Base-by-base conservation (phyloP, 2,888 invertebrate species). In the Elysia crispata region DNA sequence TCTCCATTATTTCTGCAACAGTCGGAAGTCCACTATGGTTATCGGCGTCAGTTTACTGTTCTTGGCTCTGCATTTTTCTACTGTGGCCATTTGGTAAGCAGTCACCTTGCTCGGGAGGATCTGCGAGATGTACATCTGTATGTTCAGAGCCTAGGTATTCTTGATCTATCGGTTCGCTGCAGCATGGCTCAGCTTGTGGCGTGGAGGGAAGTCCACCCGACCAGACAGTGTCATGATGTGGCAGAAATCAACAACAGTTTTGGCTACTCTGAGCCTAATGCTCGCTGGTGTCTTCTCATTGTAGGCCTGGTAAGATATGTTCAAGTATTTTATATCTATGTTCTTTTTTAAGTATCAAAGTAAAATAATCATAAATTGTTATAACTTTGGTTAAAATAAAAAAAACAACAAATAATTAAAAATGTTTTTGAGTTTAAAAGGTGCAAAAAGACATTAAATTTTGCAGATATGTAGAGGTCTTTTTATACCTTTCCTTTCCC, bases 61-160 rank as follows among this genome's bases (percentile, higher is more conserved):
- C 92, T 95, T 82, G 95, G 95, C 30, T 86, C 89, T 11, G 86
- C 87, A 81, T 75, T 90, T 30, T 89, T 90, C 82, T 89, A 90
- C 83, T 90, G 94, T 86, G 95, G 95, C 25, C 95, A 95, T 90
- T 92, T 97, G 82, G 91, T 97, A 69, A 95, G 95, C 79, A 95
- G 95, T n/a, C 97, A 97, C 92, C 93, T 97, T 85, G 94, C 95
- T 80, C 94, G 95, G 77, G 94, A 95, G 82, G 95, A 96, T 91
- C 93, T 96, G 74, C 93, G 94, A 62, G 96, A 96, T 89, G 94
- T 97, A 0, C 94, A 96, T 89, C 94, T 95, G 20, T 96, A 95
- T 92, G 94, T 96, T 80, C 94, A 95, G 82, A 94, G 95, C 83
- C 95, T 95, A 87, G 96, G 96, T 1, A 92, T 97, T 77, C 93